Evolutionary conservation across 92 coral and sea anemone genomes (phyloP).

Genomic region (Nematostella vectensis): DNA sequence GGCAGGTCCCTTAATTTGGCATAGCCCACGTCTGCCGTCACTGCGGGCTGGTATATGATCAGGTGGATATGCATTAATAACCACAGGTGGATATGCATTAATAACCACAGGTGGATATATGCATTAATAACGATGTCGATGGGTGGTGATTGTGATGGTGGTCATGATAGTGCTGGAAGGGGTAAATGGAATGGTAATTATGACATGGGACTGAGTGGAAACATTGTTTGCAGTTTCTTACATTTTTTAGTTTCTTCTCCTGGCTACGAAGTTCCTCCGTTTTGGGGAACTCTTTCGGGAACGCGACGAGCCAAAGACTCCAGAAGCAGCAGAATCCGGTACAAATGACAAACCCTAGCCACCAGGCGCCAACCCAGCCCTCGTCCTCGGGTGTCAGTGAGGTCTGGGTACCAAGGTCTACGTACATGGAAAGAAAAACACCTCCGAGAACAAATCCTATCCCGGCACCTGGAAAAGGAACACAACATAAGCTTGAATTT

Average conservation of each 20-base stretch:
- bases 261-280: conserved; percentile 19
- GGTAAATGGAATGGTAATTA: too few relatives aligned
- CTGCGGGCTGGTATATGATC: background rate
- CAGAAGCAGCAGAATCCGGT: conserved; percentile 37
- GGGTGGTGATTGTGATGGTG: too few relatives aligned
- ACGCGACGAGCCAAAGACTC: conserved; percentile 61
- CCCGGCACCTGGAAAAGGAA: conserved; percentile 47
- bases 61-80: background rate
- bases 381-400: conserved; percentile 48
- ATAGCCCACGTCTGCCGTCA: conserved; percentile 26
- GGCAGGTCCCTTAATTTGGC: conserved; percentile 46
- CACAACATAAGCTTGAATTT: too few relatives aligned
- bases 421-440: conserved; percentile 61
- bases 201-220: too few relatives aligned
- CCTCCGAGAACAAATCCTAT: conserved; percentile 56
- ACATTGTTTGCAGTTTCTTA: too few relatives aligned
- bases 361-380: conserved; percentile 93
- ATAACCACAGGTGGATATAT: background rate
- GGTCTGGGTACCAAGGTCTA: conserved; percentile 54
- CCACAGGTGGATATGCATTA: conserved; percentile 3
- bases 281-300: conserved; percentile 57
- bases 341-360: conserved; percentile 68
- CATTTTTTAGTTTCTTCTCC: too few relatives aligned
- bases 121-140: background rate
- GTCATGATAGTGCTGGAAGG: too few relatives aligned